Base-by-base conservation (phyloP, 2,888 invertebrate species). In the Leucoma salicis region DNA sequence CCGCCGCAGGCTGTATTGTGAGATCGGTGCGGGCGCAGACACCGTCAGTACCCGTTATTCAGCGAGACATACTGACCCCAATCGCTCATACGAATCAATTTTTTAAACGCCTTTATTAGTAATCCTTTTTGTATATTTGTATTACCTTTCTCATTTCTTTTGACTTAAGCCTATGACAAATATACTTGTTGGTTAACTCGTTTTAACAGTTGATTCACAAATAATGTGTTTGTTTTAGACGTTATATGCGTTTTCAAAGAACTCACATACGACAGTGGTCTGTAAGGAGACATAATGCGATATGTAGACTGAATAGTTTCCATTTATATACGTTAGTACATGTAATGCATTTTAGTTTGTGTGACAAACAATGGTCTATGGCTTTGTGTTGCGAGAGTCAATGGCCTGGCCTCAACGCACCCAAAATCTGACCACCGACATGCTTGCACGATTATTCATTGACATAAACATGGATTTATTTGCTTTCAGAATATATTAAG, bases 61-160 rank as follows among this genome's bases (percentile, higher is more conserved):
- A 71, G 14, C 64, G 55, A 55, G 70, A 72, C 86, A 83, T 53
- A 82, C 79, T 87, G 77, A 84, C 87, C 83, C 61, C 80, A 78
- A 79, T 84, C 68, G 66, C 60, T 58, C 61, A 61, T 68, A 59
- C 66, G 51, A 68, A 72, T 69, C 72, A 63, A 70, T 69, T 61
- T 63, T 60, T 64, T 61, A 62, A 66, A 63, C 55, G 52, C 62
- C 60, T 63, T 60, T 53, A 65, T 60, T 46, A 51, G 57, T 50
- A 59, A 53, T 63, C 58, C 49, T 11, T 46, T 51, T 46, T 50
- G 24, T 31, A 39, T 41, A 34, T 34, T 39, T 39, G 31, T 31
- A 35, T 33, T 6, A 44, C 39, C 46, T 41, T 41, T 63, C 45
- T 55, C 45, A 35, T 58, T 63, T 32, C 37, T 39, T 63, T 18